A percentile compares a stretch with the other conserved stretches of the same genome.
Conservation (phyloP, 2,113 vertebrate species). For the Fulmarus glacialis region DNA sequence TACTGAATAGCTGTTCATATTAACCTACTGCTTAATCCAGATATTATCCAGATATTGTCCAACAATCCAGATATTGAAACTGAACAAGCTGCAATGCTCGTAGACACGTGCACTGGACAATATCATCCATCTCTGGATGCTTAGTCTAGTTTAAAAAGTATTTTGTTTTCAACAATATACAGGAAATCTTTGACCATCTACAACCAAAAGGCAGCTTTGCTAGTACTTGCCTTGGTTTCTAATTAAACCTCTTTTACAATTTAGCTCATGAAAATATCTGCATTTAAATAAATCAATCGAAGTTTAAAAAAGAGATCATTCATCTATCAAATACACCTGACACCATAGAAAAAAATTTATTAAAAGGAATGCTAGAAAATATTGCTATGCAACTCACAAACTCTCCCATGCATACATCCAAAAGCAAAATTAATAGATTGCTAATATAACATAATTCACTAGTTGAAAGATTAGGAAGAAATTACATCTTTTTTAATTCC, state of each 20-base stretch:
- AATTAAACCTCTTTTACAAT: neutral
- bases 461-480: neutral
- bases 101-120: neutral
- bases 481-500: neutral
- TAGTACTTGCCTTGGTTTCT: neutral
- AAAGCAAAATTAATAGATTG: neutral
- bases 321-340: neutral
- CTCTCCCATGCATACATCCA: neutral
- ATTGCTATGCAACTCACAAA: neutral
- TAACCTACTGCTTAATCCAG: neutral
- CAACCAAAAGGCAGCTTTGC: neutral
- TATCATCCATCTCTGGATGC: neutral
- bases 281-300: neutral
- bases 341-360: neutral
- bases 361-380: neutral
- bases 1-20: neutral
- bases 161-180: neutral
- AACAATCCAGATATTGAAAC: neutral
- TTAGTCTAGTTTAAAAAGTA: neutral
- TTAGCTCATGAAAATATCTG: neutral
- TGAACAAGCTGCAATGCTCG: neutral
- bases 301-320: neutral
- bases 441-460: neutral
- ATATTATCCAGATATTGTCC: neutral
- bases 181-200: neutral